Evolutionary conservation across 2,888 invertebrate species (phyloP).

Genomic region (Drosophila pseudotakahashii): DNA sequence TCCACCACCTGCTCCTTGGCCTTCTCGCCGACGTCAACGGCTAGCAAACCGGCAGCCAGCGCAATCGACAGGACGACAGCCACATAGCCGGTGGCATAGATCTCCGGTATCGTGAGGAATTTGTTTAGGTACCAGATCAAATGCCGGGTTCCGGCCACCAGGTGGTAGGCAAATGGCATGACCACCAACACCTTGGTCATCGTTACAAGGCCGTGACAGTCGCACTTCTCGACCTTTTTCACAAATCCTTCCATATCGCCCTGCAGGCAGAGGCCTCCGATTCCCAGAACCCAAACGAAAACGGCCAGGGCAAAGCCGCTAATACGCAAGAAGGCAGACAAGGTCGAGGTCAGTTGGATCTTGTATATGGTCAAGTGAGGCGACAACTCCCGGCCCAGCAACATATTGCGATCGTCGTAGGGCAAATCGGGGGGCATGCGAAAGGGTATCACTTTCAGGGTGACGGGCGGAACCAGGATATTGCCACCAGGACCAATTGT

Average conservation of each 20-base stretch:
- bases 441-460: conserved; percentile 42
- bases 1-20: conserved; percentile 18
- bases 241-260: conserved; percentile 44
- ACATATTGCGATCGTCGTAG: conserved; percentile 53
- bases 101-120: conserved; percentile 51
- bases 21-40: conserved; percentile 15
- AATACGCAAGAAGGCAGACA: conserved; percentile 57
- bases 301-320: conserved; percentile 48
- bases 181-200: conserved; percentile 40
- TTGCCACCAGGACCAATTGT: conserved; percentile 11
- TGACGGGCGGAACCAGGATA: conserved; percentile 23
- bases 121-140: conserved; percentile 58
- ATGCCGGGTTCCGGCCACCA: conserved; percentile 55
- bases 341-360: conserved; percentile 54
- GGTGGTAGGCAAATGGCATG: conserved; percentile 61
- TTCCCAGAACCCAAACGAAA: conserved; percentile 52
- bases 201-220: conserved; percentile 14
- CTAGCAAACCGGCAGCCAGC: conserved; percentile 27
- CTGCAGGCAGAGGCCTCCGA: conserved; percentile 33
- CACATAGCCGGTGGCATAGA: conserved; percentile 62
- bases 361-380: conserved; percentile 61
- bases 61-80: conserved; percentile 43
- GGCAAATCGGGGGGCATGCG: background rate
- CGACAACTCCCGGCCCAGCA: conserved; percentile 49
- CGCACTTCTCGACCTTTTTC: conserved; percentile 28